Evolutionary conservation across 2,113 vertebrate species (phyloP), one percentile per base, ranked within the genome.

Genomic region (Australoheros scitulus): DNA sequence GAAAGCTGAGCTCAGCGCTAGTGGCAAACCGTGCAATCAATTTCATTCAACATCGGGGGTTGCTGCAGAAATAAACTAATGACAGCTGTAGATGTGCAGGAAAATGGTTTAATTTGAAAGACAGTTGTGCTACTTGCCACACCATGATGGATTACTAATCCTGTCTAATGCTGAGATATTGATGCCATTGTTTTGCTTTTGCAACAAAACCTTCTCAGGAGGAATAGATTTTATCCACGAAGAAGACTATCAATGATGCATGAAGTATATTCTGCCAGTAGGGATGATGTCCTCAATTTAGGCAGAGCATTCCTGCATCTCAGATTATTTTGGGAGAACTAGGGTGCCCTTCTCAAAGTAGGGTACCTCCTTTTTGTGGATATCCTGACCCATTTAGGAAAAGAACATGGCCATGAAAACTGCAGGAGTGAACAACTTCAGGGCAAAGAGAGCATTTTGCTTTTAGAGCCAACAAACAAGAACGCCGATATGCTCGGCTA

Each of bases 1-100:
- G 26, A 91, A 84, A 72, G 92, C 91, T 88, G 87, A 94, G 88
- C 90, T 94, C 93, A 93, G 91, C 87, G 87, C 82, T 92, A 87
- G 81, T 63, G 56, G 83, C 85, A 32, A 91, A 88, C 85, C 80
- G 56, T 43, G 59, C 75, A 92, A 94, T 94, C 93, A 86, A 93
- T 94, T 90, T 70, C 77, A 80, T 88, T 90, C 89, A 89, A 86
- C 91, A 91, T 81, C 81, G 59, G 82, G 76, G 65, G 82, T 80
- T 82, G 79, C 87, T 88, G 89, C 87, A 87, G 84, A 91, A 91
- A 91, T 92, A 91, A 90, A 90, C 85, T 83, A 90, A 92, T 91
- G 89, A 88, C 88, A 86, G 70, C 55, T 85, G 70, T 64, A 20
- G 80, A 90, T 83, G 87, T 52, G 75, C 87, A 89, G 83, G 87